Base-by-base conservation (phyloP, 2,888 invertebrate genomes). In the Geotrupes spiniger region DNA sequence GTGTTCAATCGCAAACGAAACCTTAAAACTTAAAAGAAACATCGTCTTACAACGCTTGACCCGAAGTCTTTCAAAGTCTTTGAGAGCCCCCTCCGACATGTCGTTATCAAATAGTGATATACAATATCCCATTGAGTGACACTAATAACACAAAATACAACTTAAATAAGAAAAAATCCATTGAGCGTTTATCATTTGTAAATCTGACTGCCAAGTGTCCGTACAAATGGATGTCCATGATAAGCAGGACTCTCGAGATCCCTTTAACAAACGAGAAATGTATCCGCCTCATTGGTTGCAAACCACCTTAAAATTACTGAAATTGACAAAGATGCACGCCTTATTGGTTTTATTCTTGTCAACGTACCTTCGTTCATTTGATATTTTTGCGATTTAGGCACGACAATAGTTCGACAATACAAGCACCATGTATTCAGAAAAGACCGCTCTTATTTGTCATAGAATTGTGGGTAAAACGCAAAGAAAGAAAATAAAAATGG, bases 401-500 rank as follows among this genome's bases (percentile, higher is more conserved):
- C 42, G 48, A 48, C 48, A 41, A 47, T 44, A 42, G 39, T 45
- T 49, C 43, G 49, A 46, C 49, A 49, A 47, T 47, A 52, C 46
- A 52, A 39, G 49, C 41, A 52, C 51, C 49, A 54, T 54, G 43
- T 52, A 49, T 46, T 44, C 49, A 52, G 47, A 52, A 49, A 48
- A 42, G 45, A 42, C 46, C 41, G 49, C 43, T 49, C 49, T 54
- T 51, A 51, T 54, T 49, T 51, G 26, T 42, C 42, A 44, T 28
- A 49, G 49, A 54, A 49, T 49, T 49, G 45, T 50, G 46, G 45
- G 51, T 44, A 42, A 46, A 49, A 51, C 37, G 49, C 42, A 54
- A 48, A 49, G 44, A 51, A 51, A 42, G 51, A 54, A 54, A 54
- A 54, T 54, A 54, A 54, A 54, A 44, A 51, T 49, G 49, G 46